Conservation (phyloP, 2,113 vertebrate genomes). For the Mugil cephalus region DNA sequence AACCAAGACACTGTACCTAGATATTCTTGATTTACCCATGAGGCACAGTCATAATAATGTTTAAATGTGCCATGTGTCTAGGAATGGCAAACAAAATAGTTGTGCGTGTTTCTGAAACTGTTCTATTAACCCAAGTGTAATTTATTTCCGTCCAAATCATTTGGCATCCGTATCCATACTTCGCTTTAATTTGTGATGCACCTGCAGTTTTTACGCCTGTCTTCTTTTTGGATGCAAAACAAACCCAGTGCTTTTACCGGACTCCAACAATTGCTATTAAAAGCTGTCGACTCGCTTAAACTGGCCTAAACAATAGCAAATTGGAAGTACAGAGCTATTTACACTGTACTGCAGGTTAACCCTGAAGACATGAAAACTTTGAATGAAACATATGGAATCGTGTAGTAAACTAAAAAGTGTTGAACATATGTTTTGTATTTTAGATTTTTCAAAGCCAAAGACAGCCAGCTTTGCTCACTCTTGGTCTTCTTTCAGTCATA, state of each 20-base stretch:
- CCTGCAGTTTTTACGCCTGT: slow-evolving; percentile 32
- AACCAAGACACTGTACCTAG: not conserved
- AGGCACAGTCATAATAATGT: slow-evolving; percentile 8
- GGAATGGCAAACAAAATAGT: not conserved
- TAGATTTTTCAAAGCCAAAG: too few species aligned
- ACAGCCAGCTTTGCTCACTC: too few species aligned
- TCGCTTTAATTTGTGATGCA: slow-evolving; percentile 37
- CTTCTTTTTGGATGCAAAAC: slow-evolving; percentile 5
- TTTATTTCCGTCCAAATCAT: slow-evolving; percentile 48
- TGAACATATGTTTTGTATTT: too few species aligned
- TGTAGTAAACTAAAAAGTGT: too few species aligned
- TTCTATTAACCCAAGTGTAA: slow-evolving; percentile 21
- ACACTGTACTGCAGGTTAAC: not conserved
- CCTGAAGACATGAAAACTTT: too few species aligned
- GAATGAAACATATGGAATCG: too few species aligned
- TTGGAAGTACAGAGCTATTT: not conserved
- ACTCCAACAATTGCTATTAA: slow-evolving; percentile 15
- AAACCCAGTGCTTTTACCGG: not conserved
- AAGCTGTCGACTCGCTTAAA: not conserved
- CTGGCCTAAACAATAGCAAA: not conserved
- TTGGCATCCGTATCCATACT: slow-evolving; percentile 37
- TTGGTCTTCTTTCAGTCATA: too few species aligned
- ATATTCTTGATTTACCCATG: not conserved
- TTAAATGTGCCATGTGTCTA: slow-evolving; percentile 1
- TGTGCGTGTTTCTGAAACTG: not conserved